Base-by-base conservation (phyloP, 2,797 vertebrate genomes). In the Pseudomugil tenellus region DNA sequence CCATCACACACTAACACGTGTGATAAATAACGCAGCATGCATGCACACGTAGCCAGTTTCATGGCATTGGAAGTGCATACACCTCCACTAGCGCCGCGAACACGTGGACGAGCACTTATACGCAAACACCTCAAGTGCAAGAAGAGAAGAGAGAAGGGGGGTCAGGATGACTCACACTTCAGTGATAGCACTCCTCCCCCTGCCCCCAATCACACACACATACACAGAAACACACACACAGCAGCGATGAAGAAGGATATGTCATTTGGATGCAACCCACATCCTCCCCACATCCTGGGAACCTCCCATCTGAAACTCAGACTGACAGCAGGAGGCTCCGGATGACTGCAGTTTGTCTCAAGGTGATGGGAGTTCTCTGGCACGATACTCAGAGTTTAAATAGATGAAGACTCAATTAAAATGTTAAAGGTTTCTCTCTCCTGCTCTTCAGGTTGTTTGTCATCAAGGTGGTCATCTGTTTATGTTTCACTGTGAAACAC, bases 161-260 rank as follows among this genome's bases (percentile, higher is more conserved):
- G 82, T 84, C 77, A 86, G 84, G 86, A 91, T 91, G 90, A 92
- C 88, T 92, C 92, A 92, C 88, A 81, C 88, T 63, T 87, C 84
- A 89, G 76, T 83, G 87, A 89, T 79, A 88, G 79, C 84, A 84
- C 82, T 82, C 85, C 80, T 41, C 64, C 63, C 46, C 23, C 43
- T 25, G 32, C 31, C 53, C n/a, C 62, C 43, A 53, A 43, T 60
- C 63, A 74, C 46, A 72, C 35, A 37, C 35, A 37, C 29, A 74
- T 37, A 71, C 34, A 34, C 34, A 34, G 3, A 74, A 35, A 71
- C 54, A 73, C 23, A 54, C 26, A 63, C 48, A 73, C 32, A 65
- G 35, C 57, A 17, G 62, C 11, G 31, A 41, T 53, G 49, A 70
- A 67, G 64, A 72, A 79, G 81, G 74, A 84, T 70, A 65, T 89